Percentiles rank a stretch among this genome's conserved stretches.
phyloP scores from a whole-genome alignment of 2,113 vertebrate species.

The Okapia johnstoni region DNA sequence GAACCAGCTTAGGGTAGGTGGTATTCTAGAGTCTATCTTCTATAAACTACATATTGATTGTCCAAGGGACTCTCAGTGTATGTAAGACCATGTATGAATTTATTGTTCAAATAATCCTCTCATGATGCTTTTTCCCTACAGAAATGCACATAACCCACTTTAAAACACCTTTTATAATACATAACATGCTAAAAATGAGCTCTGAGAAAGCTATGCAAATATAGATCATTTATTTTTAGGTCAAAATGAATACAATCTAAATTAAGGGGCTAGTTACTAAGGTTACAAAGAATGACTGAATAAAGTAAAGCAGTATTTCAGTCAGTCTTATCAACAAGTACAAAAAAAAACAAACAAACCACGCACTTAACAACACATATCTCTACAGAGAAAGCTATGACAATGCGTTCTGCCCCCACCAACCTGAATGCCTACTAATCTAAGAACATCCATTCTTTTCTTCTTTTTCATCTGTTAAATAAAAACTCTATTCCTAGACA shows the following conservation, averaged over 20 bases:
- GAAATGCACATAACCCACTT: neutral
- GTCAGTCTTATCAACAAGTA: conserved; percentile 2
- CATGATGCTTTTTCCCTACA: neutral
- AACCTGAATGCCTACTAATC: neutral
- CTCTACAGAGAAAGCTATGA: neutral
- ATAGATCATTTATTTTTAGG: conserved; percentile 52
- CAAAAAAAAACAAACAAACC: neutral
- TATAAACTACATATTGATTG: neutral
- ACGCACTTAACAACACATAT: neutral
- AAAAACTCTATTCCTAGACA: neutral
- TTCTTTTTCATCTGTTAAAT: neutral
- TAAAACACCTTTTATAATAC: neutral
- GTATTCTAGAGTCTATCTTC: neutral
- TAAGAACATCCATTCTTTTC: neutral
- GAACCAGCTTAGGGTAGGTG: neutral
- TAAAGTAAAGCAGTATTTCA: conserved; percentile 16
- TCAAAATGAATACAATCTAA: conserved; percentile 53
- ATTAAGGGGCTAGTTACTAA: conserved; percentile 63
- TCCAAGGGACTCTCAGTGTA: neutral
- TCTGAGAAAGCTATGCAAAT: conserved; percentile 39
- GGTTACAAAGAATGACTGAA: conserved; percentile 42
- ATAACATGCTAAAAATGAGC: conserved; percentile 35
- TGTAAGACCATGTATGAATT: neutral
- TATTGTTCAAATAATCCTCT: neutral
- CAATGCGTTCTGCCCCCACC: neutral